Conservation (phyloP, 2,113 vertebrate species). For the Elephas maximus region DNA sequence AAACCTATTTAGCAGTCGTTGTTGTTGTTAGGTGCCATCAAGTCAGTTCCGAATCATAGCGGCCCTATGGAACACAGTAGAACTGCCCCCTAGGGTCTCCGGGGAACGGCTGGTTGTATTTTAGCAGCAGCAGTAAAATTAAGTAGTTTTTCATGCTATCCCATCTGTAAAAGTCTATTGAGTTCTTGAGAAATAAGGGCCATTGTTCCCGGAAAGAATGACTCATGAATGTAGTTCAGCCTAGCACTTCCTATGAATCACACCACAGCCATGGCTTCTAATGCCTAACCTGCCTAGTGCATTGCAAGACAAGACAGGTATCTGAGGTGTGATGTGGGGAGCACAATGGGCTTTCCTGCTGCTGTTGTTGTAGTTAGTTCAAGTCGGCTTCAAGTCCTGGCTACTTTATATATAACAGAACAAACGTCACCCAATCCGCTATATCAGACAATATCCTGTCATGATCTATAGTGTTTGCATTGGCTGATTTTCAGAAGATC, state of each 20-base stretch:
- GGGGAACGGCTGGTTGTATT: neutral
- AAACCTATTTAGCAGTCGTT: neutral
- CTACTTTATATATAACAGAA: no score
- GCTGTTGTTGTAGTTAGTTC: neutral
- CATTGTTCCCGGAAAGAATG: conserved; percentile 67
- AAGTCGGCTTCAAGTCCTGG: neutral
- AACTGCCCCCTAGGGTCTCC: no score
- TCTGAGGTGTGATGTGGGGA: neutral
- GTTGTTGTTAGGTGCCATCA: no score
- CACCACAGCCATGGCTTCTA: neutral
- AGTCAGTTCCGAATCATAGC: no score
- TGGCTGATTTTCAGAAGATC: neutral
- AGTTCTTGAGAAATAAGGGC: conserved; percentile 41
- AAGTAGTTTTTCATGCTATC: neutral
- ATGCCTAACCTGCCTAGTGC: neutral
- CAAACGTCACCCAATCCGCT: neutral
- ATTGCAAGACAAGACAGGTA: neutral
- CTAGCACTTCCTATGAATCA: neutral
- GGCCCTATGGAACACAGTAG: no score
- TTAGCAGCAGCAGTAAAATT: neutral
- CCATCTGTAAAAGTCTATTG: neutral
- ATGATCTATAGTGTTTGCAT: neutral
- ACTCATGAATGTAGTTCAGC: neutral
- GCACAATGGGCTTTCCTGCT: neutral
- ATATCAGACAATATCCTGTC: neutral